A percentile compares a stretch with the other conserved stretches of the same genome.
These are phyloP conservation scores for Empidonax traillii DNA, from an alignment of 2,113 vertebrate species.

Conservation along the genomic window DNA sequence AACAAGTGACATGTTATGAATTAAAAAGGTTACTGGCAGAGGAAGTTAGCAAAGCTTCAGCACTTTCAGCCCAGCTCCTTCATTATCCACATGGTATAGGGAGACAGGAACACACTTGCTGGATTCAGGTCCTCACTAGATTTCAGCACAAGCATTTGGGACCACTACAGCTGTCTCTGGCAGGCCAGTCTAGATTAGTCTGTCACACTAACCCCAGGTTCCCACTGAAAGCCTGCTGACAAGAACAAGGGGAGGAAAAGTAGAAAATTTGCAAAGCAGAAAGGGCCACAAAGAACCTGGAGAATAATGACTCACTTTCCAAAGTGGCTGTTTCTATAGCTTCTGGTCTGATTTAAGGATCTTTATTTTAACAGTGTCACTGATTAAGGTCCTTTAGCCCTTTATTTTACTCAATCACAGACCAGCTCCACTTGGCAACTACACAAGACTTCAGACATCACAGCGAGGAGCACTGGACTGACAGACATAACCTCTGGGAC, in stretches of 20 bases:
- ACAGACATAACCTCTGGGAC: neutral
- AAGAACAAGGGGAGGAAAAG: neutral
- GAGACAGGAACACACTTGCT: neutral
- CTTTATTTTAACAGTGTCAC: neutral
- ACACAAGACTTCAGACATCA: neutral
- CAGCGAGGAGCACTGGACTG: neutral
- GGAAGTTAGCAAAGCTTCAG: neutral
- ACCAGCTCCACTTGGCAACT: neutral
- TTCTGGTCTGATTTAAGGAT: neutral
- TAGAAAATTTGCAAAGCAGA: neutral
- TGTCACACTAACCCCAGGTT: neutral
- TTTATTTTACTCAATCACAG: neutral
- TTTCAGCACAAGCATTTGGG: neutral
- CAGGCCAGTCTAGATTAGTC: neutral
- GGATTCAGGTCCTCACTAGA: neutral
- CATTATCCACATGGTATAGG: neutral
- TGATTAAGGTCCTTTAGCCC: neutral
- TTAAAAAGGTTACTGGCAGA: neutral
- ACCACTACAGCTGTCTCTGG: neutral
- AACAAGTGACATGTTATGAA: accelerated
- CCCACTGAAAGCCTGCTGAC: neutral
- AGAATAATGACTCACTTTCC: neutral
- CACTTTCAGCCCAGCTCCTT: neutral
- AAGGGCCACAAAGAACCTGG: neutral
- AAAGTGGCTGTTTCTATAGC: neutral